Base-by-base conservation (phyloP, 2,888 invertebrate species). In the Microctonus hyperodae region DNA sequence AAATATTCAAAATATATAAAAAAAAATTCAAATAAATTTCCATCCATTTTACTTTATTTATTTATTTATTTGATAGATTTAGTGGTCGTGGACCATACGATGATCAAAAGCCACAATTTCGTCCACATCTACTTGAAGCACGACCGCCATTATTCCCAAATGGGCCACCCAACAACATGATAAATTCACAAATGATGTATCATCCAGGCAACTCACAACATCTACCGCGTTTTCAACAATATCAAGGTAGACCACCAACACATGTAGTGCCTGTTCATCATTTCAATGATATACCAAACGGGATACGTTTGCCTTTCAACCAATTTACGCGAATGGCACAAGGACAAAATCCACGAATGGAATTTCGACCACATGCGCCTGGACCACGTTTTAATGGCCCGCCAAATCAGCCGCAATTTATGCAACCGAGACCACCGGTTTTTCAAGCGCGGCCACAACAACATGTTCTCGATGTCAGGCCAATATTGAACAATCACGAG, bases 101-200 rank as follows among this genome's bases (percentile, higher is more conserved):
- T 44, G 73, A 73, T 31, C 71, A 67, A 25, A 69, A 69, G 57
- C 66, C 72, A 23, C 65, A 65, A 16, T 79, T 75, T 31, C 76
- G 82, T 56, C 76, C 77, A 37, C 78, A 79, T 2, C 65, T 81
- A 50, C 69, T 81, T 59, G 81, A 81, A 59, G 76, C 76, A 25
- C 73, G 79, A 59, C 76, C 79, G 1, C 72, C 77, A 9, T 78
- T 77, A 71, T 78, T 75, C 11, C 70, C 74, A 28, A 75, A 77
- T 62, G 69, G 75, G 53, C 74, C 77, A 7, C 72, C 71, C 55
- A 75, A 72, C 53, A 79, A 75, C 64, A 74, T 78, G 33, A 72
- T 77, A 31, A 78, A 74, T 65, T 75, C 76, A 20, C 78, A 73
- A 63, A 70, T 73, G 37, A 72, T 63, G 22, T 70, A 65, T 44